Percentiles rank a stretch among this genome's conserved stretches.
phyloP scores from a whole-genome alignment of 2,113 vertebrate species.

The Clarias gariepinus region DNA sequence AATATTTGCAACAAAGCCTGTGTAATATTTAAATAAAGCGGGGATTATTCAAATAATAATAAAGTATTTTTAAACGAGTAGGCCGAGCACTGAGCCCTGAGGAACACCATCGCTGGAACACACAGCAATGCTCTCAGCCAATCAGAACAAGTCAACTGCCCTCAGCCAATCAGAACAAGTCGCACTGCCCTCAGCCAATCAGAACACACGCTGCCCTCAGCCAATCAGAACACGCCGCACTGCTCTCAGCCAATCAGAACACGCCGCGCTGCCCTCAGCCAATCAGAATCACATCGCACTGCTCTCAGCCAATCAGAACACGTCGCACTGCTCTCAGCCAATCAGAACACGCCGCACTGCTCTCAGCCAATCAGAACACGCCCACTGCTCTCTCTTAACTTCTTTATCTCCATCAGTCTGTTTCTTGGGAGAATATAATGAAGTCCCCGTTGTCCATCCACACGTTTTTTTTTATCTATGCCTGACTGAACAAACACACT shows the following conservation, averaged over 20 bases:
- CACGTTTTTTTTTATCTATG: conserved; percentile 69
- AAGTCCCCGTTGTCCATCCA: conserved; percentile 66
- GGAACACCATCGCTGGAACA: not conserved
- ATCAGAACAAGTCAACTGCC: too few relatives aligned
- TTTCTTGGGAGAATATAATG: conserved; percentile 61
- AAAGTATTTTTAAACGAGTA: not conserved
- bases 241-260: too few relatives aligned
- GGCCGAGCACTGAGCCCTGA: not conserved
- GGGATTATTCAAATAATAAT: not conserved
- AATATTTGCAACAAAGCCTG: too few relatives aligned
- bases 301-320: not conserved
- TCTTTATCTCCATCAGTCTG: not conserved
- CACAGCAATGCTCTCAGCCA: too few relatives aligned
- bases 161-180: too few relatives aligned
- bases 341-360: not conserved
- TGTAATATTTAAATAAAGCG: not conserved
- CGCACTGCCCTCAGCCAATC: not conserved
- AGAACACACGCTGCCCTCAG: too few relatives aligned
- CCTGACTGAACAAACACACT: conserved; percentile 45
- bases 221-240: not conserved
- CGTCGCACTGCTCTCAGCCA: too few relatives aligned
- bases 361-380: not conserved
- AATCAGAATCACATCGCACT: too few relatives aligned
- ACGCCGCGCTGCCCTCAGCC: too few relatives aligned
- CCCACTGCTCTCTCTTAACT: conserved; percentile 19